Evolutionary conservation across 2,888 invertebrate species (phyloP), one percentile per base, ranked within the genome.

Genomic region (Mythimna loreyi): DNA sequence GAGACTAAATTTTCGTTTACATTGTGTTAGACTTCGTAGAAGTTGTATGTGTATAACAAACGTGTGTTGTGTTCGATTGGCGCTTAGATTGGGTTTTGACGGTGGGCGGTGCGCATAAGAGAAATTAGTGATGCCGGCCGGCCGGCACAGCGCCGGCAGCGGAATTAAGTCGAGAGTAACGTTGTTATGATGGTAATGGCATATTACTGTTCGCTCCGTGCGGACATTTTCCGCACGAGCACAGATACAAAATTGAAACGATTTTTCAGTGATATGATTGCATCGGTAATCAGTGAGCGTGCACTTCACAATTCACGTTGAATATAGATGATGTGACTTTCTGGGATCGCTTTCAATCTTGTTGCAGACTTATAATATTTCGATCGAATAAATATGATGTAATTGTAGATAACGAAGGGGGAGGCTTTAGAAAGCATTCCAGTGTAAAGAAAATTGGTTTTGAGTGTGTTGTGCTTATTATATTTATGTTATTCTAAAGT

Each of bases 161-260:
- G 81, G 89, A 94, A 95, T 94, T 94, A 94, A 93, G 93, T 93
- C 90, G 93, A 92, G 91, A 92, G 93, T 94, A 95, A 95, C 91
- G 88, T 90, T 92, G 94, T 95, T 95, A 95, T 90, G 91, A 87
- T 88, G 87, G 89, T 94, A 92, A 94, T 94, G 88, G 92, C 91
- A 87, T 92, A 93, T 93, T 92, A 93, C 91, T 88, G 91, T 75
- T 80, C 87, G 90, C 87, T 90, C 85, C 89, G 89, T 88, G 90
- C 90, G 88, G 88, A 86, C 89, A 92, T 92, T 93, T 93, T 90
- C 90, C 89, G 87, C 89, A 87, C 88, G 87, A 88, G 87, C 87
- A 89, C 90, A 85, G 89, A 88, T 88, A 86, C 89, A 85, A 91
- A 93, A 94, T 93, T 92, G 91, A 91, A 93, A 92, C 90, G 88